Evolutionary conservation across 2,113 vertebrate genomes (phyloP), one percentile per base, ranked within the genome.

Genomic region (Corythornis vintsioides): DNA sequence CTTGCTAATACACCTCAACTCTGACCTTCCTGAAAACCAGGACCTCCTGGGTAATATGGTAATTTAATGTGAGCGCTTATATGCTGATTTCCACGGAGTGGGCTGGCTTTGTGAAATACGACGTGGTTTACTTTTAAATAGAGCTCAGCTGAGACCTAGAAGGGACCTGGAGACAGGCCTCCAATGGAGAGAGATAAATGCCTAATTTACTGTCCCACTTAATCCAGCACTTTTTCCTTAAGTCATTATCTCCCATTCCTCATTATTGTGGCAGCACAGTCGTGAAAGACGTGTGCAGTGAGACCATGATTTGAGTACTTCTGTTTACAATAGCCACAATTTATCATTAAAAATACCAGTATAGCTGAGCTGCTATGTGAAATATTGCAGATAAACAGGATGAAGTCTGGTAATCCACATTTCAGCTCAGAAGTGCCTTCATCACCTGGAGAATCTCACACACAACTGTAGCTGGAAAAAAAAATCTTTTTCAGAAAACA

Each of bases 151-250:
- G 92, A 96, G 96, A 90, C 92, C 94, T 83, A 35, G 47, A 86
- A 95, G 80, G 69, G 85, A 94, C 91, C 90, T 89, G 81, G 90
- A 95, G 96, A 93, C 70, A 88, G 95, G 88, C 79, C 91, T 97
- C 92, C 95, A 96, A 88, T 94, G 91, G 96, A 94, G 93, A 97
- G 93, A 97, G 86, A 96, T 96, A 97, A 97, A 96, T 97, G 96
- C 91, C 92, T 97, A 97, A 96, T 97, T 97, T 97, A 96, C 94
- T 95, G 89, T 97, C 94, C 91, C 92, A 94, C 94, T 97, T 97
- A 96, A 97, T 96, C 90, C 93, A 92, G 90, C 86, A 87, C 91
- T 96, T 95, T 86, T 92, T 96, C 90, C 91, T 95, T 93, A 96
- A 96, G 92, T 96, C 94, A 95, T 97, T 97, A 96, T 97, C 90